Evolutionary conservation across 2,113 vertebrate genomes (phyloP).

Genomic region (Xiphophorus maculatus): DNA sequence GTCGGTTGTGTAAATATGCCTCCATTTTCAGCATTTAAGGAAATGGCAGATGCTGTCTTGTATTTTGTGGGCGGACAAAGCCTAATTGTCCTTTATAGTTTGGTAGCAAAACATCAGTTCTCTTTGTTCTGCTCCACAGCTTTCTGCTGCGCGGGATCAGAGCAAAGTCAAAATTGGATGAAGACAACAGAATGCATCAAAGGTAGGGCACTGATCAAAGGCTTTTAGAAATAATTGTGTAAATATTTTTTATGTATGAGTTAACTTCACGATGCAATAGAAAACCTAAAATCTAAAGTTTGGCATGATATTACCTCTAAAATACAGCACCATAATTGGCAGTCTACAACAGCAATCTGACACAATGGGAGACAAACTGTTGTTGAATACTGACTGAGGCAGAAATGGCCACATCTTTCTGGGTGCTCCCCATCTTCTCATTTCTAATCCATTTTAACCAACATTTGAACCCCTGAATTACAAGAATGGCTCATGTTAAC

Average conservation of each 20-base stretch:
- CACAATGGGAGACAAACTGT: slow-evolving; percentile 15
- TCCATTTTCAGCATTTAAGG: slow-evolving; percentile 1
- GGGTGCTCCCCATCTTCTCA: slow-evolving; percentile 39
- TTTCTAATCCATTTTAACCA: slow-evolving; percentile 76
- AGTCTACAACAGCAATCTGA: slow-evolving; percentile 12
- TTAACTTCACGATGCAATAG: neutral
- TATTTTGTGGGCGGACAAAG: neutral
- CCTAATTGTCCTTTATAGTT: neutral
- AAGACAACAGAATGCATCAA: neutral
- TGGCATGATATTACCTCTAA: neutral
- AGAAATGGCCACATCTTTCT: slow-evolving; percentile 44
- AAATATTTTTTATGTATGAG: neutral
- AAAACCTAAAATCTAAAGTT: neutral
- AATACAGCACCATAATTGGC: neutral
- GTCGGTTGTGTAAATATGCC: slow-evolving; percentile 8
- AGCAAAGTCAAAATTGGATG: neutral
- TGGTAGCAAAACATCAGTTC: neutral
- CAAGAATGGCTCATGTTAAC: slow-evolving; percentile 78
- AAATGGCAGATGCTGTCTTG: slow-evolving; percentile 3
- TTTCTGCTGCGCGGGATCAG: neutral
- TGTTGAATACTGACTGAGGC: slow-evolving; percentile 29
- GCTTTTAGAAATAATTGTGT: slow-evolving; percentile 1
- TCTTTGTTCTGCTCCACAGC: neutral
- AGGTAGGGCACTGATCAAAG: slow-evolving; percentile 5
- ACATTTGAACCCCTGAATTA: slow-evolving; percentile 75